A percentile compares a stretch with the other conserved stretches of the same genome.
Evolutionary conservation across 37 sponge, comb jelly and placozoan genomes (phyloP).

Genomic region (Tethya wilhelma): DNA sequence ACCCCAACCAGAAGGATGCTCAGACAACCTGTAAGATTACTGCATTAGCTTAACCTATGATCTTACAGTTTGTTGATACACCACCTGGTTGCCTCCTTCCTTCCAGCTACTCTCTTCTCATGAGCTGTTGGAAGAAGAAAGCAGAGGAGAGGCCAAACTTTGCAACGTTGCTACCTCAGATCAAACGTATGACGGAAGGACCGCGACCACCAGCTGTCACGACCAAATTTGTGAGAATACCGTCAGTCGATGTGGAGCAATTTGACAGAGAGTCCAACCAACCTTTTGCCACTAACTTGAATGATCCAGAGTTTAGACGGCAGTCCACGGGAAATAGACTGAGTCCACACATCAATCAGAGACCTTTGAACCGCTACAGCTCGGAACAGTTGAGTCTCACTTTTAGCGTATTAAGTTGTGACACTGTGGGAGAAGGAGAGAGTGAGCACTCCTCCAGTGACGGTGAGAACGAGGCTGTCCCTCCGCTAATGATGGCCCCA

Average conservation of each 20-base stretch:
- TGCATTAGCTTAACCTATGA: neutral
- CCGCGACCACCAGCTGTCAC: too few relatives aligned
- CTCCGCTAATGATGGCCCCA: too few relatives aligned
- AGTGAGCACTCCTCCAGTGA: neutral
- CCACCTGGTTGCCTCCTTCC: neutral
- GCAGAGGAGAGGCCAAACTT: conserved; percentile 56
- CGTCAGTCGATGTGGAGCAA: too few relatives aligned
- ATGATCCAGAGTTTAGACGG: too few relatives aligned
- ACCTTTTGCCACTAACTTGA: too few relatives aligned
- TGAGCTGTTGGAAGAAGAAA: conserved; percentile 46
- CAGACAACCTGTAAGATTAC: conserved; percentile 58
- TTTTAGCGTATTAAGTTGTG: conserved; percentile 37
- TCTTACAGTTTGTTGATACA: neutral
- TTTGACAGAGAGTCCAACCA: too few relatives aligned
- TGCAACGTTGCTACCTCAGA: conserved; percentile 3
- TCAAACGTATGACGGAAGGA: too few relatives aligned
- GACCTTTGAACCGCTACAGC: neutral
- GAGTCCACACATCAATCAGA: too few relatives aligned
- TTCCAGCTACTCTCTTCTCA: conserved; percentile 39
- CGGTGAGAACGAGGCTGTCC: neutral
- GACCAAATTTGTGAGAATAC: too few relatives aligned
- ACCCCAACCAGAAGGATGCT: conserved; percentile 46
- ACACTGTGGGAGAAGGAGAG: neutral
- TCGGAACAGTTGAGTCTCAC: conserved; percentile 27
- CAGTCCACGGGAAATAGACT: too few relatives aligned